Evolutionary conservation across 2,797 vertebrate species (phyloP), one percentile per base, ranked within the genome.

Genomic region (Melanotaenia nigrans): DNA sequence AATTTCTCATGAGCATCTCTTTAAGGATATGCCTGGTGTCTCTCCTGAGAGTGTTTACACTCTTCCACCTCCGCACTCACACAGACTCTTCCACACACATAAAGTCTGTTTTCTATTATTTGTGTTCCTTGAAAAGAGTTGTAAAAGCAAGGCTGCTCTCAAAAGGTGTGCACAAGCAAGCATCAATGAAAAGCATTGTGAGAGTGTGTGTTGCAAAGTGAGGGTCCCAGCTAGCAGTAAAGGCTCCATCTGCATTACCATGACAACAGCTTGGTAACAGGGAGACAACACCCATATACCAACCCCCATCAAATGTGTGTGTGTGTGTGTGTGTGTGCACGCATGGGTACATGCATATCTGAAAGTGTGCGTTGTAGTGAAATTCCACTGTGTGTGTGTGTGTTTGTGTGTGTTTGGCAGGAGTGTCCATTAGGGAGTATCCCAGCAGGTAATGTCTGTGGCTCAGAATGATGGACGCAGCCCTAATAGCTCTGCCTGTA

Each of bases 251-350:
- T 90, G 87, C 83, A 88, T 94, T 78, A 71, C 93, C 93, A 95
- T 95, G 93, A 91, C 89, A 92, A 95, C 94, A 87, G 85, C 87
- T 86, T 83, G 3, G 79, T 87, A 90, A 92, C 90, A 88, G 59
- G 68, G 83, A 90, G 88, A 92, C 91, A 92, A 92, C 90, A 89
- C 91, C 92, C 93, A 90, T 90, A 66, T 87, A 88, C 90, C 93
- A 92, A 89, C 92, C 92, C 53, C 93, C 92, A 92, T 90, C 78
- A 87, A 75, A 83, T 89, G 64, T 56, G 64, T 66, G 65, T 73
- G 71, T 76, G 70, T 28, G 71, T 73, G 71, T 76, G 70, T 28
- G 71, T 75, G 75, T 60, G 75, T 68, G 70, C 77, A 78, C 84
- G 81, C 84, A 75, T 89, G 74, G 87, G 85, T 86, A 79, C 85